Evolutionary conservation across 1,140 invertebrate genomes (phyloP), one percentile per base, ranked within the genome.

Genomic region (Drosophila trapezifrons): DNA sequence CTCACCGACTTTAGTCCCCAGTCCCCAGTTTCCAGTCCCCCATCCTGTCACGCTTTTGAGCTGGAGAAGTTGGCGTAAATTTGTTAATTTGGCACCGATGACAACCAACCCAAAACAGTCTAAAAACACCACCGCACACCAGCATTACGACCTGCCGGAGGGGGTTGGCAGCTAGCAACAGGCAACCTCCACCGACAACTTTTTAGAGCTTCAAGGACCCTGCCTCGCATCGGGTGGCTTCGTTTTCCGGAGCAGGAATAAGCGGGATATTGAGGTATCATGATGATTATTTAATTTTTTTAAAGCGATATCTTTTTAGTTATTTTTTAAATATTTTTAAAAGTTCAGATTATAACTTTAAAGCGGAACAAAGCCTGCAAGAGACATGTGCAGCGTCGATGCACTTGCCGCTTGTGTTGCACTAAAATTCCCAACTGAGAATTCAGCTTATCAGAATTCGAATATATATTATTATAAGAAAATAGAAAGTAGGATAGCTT

Each of bases 51-150:
- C 65, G 58, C 78, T 78, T 86, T 86, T 80, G 67, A 84, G 73
- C 64, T 67, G 80, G 74, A 78, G 84, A 80, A 82, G 78, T 89
- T 91, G 90, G 76, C 82, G 90, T 90, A 86, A 91, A 91, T 91
- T 91, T 90, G 90, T 91, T 91, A 91, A 91, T 91, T 90, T 90
- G 87, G 78, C 80, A 84, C 76, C 87, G 83, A 82, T 91, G 86
- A 90, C 90, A 91, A 82, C 69, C 85, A 74, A 73, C 73, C 55
- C 59, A 64, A 60, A 51, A 40, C 57, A 71, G 42, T 43, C 60
- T 42, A 57, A 47, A 63, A 45, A 37, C 42, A 38, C 55, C 63
- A 47, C 29, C 27, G 78, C 55, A 46, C 62, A 77, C 66, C 76
- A 60, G 71, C 29, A 2, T 3, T 32, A 9, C 29, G 9, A 32